These are phyloP conservation scores for Drosophila tristis DNA, from an alignment of 1,140 invertebrate genomes.

Conservation along the genomic window DNA sequence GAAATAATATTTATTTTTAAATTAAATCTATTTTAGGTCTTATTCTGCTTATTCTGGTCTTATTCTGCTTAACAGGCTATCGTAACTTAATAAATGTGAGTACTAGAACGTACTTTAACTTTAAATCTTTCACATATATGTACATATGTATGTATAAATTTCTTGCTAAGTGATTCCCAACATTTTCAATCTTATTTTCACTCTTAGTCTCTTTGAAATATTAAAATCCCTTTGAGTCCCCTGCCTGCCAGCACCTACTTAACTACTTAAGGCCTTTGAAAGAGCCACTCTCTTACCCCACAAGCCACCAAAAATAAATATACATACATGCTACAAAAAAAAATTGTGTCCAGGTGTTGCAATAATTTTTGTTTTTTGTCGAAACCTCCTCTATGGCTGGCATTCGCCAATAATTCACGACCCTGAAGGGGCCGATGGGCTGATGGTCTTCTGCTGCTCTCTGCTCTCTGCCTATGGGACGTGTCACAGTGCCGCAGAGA, in stretches of 20 bases:
- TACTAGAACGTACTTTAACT: no score
- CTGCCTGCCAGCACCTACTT: conserved; percentile 13
- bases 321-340: conserved; percentile 23
- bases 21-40: no score
- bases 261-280: conserved; percentile 52
- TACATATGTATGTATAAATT: background rate
- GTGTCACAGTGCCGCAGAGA: conserved; percentile 71
- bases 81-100: no score
- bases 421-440: conserved; percentile 50
- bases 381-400: conserved; percentile 39
- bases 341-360: conserved; percentile 77
- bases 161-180: background rate
- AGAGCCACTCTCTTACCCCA: conserved; percentile 22
- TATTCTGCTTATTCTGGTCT: no score
- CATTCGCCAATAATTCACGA: conserved; percentile 75
- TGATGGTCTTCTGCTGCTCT: no score
- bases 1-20: no score
- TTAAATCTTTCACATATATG: no score
- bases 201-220: background rate
- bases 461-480: conserved; percentile 62
- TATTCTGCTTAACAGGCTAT: no score
- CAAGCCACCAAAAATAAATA: conserved; percentile 8
- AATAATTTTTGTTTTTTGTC: conserved; percentile 56
- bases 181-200: background rate
- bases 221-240: conserved; percentile 17